These are phyloP conservation scores for Stenurella melanura DNA, from an alignment of 2,888 invertebrate genomes.

Conservation along the genomic window DNA sequence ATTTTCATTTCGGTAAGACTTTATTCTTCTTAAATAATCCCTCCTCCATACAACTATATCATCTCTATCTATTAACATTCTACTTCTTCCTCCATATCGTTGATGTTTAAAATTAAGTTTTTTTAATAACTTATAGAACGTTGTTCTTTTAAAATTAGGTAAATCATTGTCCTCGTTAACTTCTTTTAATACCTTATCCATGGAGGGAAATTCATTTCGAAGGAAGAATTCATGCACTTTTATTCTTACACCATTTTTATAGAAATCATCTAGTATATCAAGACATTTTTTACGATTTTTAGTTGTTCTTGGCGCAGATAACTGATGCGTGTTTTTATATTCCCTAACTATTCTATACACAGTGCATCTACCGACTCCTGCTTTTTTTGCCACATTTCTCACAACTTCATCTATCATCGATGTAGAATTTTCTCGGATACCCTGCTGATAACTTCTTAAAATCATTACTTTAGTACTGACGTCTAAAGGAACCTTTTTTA, in stretches of 20 bases:
- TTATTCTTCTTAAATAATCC: no score
- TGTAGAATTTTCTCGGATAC: neutral
- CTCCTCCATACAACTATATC: no score
- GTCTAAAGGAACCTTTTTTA: neutral
- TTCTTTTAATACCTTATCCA: neutral
- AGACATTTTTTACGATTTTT: neutral
- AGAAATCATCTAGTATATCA: neutral
- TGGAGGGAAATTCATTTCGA: neutral
- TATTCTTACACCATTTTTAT: neutral
- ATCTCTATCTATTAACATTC: no score
- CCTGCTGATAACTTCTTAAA: neutral
- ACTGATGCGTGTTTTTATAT: neutral
- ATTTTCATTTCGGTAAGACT: no score
- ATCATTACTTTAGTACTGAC: constrained; percentile 5
- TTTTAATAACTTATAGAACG: no score
- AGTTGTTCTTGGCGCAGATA: neutral
- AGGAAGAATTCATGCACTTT: neutral
- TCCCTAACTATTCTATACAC: neutral
- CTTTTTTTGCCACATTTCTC: neutral
- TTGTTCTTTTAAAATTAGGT: neutral
- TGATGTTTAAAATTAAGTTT: no score
- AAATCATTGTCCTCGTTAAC: neutral
- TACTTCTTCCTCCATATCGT: no score
- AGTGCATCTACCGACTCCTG: neutral
- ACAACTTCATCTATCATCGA: neutral